These are phyloP conservation scores for Phasia obesa DNA, from an alignment of 2,888 invertebrate species.

Conservation along the genomic window DNA sequence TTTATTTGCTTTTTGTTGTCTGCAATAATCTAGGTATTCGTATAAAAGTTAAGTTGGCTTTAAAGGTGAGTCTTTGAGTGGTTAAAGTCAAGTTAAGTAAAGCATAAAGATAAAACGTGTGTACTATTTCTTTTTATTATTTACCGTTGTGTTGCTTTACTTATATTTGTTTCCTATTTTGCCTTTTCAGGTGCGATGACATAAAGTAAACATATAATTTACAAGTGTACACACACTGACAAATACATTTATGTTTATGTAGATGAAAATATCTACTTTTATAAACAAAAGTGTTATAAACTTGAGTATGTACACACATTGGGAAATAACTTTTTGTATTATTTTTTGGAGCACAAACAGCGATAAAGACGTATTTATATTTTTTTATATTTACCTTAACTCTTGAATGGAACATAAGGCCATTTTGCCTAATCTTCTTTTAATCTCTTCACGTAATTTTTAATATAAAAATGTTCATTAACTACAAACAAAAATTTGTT, in stretches of 20 bases:
- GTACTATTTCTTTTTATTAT: neutral
- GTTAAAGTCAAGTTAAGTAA: constrained; percentile 59
- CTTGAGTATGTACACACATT: no score
- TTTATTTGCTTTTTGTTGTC: neutral
- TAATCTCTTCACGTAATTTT: no score
- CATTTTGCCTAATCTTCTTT: no score
- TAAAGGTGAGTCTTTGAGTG: constrained; percentile 11
- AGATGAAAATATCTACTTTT: no score
- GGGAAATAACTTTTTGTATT: no score
- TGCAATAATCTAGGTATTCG: neutral
- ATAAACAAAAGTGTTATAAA: no score
- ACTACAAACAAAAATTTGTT: no score
- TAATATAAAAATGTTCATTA: no score
- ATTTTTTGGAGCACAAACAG: no score
- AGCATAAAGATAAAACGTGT: constrained; percentile 53
- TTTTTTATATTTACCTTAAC: no score
- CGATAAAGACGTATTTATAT: no score
- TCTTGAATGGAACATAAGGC: no score
- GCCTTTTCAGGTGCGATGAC: neutral
- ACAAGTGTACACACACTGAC: neutral
- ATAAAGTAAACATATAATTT: constrained; percentile 8
- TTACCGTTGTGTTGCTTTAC: neutral
- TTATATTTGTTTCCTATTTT: neutral
- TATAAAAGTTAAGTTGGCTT: neutral
- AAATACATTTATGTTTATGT: neutral